Evolutionary conservation across 2,797 vertebrate species (phyloP), one percentile per base, ranked within the genome.

Genomic region (Smutsia gigantea): DNA sequence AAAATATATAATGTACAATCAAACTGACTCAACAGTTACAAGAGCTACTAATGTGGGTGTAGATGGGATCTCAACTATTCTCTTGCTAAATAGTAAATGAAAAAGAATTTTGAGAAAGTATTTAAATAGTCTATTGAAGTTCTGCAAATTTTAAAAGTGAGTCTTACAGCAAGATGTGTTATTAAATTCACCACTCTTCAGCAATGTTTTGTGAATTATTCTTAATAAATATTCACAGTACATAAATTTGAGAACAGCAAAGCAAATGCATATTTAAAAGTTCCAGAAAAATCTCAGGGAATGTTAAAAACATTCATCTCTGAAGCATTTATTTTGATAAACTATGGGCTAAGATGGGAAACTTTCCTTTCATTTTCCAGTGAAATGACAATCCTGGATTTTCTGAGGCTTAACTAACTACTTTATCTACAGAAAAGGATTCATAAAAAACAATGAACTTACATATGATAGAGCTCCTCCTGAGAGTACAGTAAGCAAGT

Each of bases 191-290:
- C 89, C 42, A 71, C 64, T 81, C 37, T 84, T 87, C 34, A 57
- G 11, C 13, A 90, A 74, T 29, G 13, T 91, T 93, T 89, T 94
- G 8, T 86, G 64, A 94, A 89, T 83, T 92, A 88, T 68, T 78
- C 64, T 87, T 93, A 89, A 95, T 93, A 92, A 82, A 95, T 82
- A 94, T 82, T 96, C 84, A 94, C 64, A 92, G 61, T 57, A 93
- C 46, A 90, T 92, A 87, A 89, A 82, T 89, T 82, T 79, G 63
- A 84, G 46, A 92, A 93, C 15, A 61, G 27, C 49, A 78, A 86
- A 93, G 15, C 68, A 66, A 95, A 96, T 46, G 4, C 27, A 63
- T 90, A 90, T 84, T 89, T 87, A 55, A 90, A 94, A 87, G 29
- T 79, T 89, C 29, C 75, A 88, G 86, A 97, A 94, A 46, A 79